Base-by-base conservation (phyloP, 2,888 invertebrate species). In the Ashinkailepas kermadecensis region DNA sequence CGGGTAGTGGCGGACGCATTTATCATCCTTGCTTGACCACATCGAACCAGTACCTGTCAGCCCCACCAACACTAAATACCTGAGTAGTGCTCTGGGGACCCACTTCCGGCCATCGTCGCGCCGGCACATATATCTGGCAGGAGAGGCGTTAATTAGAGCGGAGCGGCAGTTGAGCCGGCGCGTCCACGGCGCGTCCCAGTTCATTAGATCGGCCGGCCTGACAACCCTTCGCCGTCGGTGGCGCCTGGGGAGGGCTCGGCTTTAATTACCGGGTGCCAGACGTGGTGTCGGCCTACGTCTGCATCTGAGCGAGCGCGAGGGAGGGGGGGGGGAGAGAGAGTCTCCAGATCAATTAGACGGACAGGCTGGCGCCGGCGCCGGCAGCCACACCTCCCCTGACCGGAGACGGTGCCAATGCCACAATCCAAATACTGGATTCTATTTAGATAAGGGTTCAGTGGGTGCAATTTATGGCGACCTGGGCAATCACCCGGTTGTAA, bases 221-320 rank as follows among this genome's bases (percentile, higher is more conserved):
- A 12, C 65, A n/a, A 25, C 25, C 25, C 25, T 25, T 11, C 67
- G 25, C 65, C 65, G n/a, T 23, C 23, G 23, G 23, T 9, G 65
- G 23, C 65, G 7, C 9, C 23, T 10, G 23, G 25, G 25, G 67
- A 15, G 8, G 62, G 62, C 62, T 25, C 67, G 25, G 67, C 13
- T 67, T 67, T 67, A 67, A 67, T 67, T 67, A 67, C 67, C 67
- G 67, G n/a, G 67, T 13, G 67, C 25, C 67, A 13, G 67, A 25
- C 25, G 25, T 13, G 18, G 65, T 9, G 65, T 23, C 10, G 65
- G 23, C n/a, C 1, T 23, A 65, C 65, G 23, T n/a, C 67, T 67
- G 67, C 67, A 67, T 67, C 67, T 67, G 13, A 9, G 9, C 9
- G 39, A 39, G 39, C 39, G 39, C 39, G 39, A 39, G 39, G 39